Evolutionary conservation across 1,140 invertebrate species (phyloP).

Genomic region (Marisa cornuarietis): DNA sequence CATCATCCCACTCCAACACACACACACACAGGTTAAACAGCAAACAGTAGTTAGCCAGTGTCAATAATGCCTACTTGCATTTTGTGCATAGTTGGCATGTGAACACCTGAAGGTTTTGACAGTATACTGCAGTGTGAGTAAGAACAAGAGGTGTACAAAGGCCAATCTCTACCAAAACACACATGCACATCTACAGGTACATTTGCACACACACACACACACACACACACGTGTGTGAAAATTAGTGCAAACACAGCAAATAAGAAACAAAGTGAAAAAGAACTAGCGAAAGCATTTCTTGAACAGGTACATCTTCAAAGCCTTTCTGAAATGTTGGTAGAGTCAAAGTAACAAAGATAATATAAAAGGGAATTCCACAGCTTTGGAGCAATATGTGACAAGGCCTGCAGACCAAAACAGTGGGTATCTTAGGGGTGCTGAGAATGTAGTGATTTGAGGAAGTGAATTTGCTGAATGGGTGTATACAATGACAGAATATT

Average conservation of each 20-base stretch:
- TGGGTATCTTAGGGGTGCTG: no score
- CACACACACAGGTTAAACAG: not conserved
- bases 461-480: no score
- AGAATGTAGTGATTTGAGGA: no score
- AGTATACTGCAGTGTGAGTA: not conserved
- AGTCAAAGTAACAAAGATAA: no score
- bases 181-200: not conserved
- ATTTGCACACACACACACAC: not conserved
- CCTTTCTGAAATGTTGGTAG: no score
- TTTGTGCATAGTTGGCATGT: not conserved
- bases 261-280: not conserved
- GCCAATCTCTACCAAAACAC: not conserved
- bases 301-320: no score
- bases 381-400: no score
- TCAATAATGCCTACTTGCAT: not conserved
- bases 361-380: no score
- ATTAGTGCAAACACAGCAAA: not conserved
- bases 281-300: no score
- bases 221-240: not conserved
- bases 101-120: not conserved
- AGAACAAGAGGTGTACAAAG: not conserved
- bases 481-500: no score
- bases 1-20: not conserved
- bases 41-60: not conserved
- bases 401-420: no score